A percentile compares a stretch with the other conserved stretches of the same genome.
Conservation (phyloP, 1,140 invertebrate genomes). For the Pseudomyrmex dendroicus region DNA sequence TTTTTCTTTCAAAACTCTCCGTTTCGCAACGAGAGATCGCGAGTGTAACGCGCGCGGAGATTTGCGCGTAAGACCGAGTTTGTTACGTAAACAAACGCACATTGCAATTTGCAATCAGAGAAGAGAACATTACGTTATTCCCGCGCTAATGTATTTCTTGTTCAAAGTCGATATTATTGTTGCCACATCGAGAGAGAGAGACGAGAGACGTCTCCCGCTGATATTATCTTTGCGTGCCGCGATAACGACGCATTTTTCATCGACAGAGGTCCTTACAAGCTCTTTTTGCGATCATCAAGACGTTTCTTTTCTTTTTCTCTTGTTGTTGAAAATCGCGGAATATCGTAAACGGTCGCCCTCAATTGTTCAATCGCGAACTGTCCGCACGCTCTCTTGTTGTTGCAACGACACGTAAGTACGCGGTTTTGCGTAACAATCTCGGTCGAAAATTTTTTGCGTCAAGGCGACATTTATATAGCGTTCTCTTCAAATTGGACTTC, state of each 20-base stretch:
- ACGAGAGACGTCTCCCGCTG: slow-evolving; percentile 41
- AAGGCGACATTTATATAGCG: slow-evolving; percentile 18
- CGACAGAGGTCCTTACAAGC: slow-evolving; percentile 15
- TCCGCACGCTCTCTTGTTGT: slow-evolving; percentile 14
- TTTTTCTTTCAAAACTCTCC: slow-evolving; percentile 6
- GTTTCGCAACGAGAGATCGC: slow-evolving; percentile 12
- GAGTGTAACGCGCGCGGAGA: slow-evolving; percentile 20
- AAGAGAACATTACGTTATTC: slow-evolving; percentile 19
- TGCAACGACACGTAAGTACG: slow-evolving; percentile 18
- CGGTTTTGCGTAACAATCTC: slow-evolving; percentile 30
- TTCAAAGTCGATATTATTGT: slow-evolving; percentile 49
- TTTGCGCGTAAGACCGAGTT: slow-evolving; percentile 15
- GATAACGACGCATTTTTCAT: slow-evolving; percentile 50
- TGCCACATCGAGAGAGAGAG: slow-evolving; percentile 18
- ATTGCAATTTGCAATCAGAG: slow-evolving; percentile 40
- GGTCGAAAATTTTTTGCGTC: neutral
- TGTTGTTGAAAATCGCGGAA: slow-evolving; percentile 38
- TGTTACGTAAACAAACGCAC: slow-evolving; percentile 40
- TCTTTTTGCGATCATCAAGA: slow-evolving; percentile 60
- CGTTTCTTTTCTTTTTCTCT: slow-evolving; percentile 4
- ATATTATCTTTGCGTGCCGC: slow-evolving; percentile 38
- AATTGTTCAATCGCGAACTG: slow-evolving; percentile 63
- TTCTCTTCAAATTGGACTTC: slow-evolving; percentile 6
- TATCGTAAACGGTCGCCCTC: slow-evolving; percentile 47
- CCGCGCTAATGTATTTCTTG: slow-evolving; percentile 57